Evolutionary conservation across 2,113 vertebrate species (phyloP), one percentile per base, ranked within the genome.

Genomic region (Tetrao urogallus): DNA sequence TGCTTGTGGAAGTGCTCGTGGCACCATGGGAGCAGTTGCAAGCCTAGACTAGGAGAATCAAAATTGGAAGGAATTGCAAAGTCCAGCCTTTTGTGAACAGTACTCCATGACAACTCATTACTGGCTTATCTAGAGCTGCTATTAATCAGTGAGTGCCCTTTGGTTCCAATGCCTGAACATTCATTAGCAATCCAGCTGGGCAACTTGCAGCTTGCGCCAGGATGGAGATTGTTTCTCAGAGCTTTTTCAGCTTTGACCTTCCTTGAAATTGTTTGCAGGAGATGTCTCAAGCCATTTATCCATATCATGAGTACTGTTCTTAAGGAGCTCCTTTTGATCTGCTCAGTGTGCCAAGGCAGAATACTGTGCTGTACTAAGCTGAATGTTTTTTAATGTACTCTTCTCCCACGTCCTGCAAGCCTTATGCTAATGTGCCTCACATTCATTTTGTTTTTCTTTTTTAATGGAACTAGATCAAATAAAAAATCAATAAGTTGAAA

Each of bases 401-500:
- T 74, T 71, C 61, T 65, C n/a, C 30, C 36, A 36, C 11, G 48
- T 20, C 34, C 30, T 63, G 50, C 50, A 70, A 57, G 7, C 0
- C 0, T 75, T 48, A 17, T 2, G 20, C 15, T 67, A n/a, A 43
- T 0, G 1, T 58, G 61, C 57, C 32, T 75, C 52, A n/a, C n/a
- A 10, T 50, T 77, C 83, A 24, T 11, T 60, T 70, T 89, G 38
- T 84, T 24, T 73, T 64, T 72, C 17, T 47, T 2, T 27, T 38
- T 38, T 38, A 38, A 61, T 38, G 66, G 87, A 58, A 17, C 32
- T 19, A 52, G 19, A 77, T 20, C 15, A 11, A 57, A 34, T 67
- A 38, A 83, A 47, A 87, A 32, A 66, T 22, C 52, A 34, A 42
- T 43, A 69, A 32, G 20, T 32, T 48, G 40, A 48, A 74, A 74